phyloP scores from a whole-genome alignment of 2,797 vertebrate genomes.

The Natrix natrix region DNA sequence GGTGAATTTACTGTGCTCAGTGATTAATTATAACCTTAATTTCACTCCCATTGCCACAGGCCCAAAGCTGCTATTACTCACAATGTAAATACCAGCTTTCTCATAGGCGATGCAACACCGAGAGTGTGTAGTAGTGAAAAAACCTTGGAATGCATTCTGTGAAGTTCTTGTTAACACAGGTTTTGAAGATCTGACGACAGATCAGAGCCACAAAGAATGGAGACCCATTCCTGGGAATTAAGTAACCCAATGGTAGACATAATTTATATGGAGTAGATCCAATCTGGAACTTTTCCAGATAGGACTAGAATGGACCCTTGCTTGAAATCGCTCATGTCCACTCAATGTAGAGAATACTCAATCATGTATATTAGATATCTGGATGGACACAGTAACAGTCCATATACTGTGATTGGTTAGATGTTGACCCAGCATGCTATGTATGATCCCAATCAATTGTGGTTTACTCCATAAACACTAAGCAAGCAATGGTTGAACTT shows the following conservation, averaged over 20 bases:
- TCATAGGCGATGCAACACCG: background rate
- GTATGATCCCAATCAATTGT: background rate
- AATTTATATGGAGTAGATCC: background rate
- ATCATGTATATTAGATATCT: background rate
- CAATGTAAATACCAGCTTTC: constrained; percentile 15
- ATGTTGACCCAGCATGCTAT: background rate
- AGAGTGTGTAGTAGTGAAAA: background rate
- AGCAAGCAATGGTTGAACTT: background rate
- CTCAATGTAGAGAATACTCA: background rate
- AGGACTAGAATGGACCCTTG: too few relatives aligned
- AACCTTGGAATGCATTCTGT: background rate
- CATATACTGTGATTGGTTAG: background rate
- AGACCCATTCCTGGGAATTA: background rate
- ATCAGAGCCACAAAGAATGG: background rate
- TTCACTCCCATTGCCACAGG: background rate
- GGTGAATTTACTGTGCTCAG: rapidly evolving
- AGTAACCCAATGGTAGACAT: background rate
- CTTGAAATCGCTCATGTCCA: background rate
- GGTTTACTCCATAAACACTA: background rate
- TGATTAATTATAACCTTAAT: background rate
- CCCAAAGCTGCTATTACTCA: background rate
- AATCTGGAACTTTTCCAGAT: background rate
- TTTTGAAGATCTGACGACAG: background rate
- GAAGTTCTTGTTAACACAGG: background rate
- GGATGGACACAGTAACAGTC: background rate